phyloP scores from a whole-genome alignment of 2,113 vertebrate genomes.

The Passer domesticus region DNA sequence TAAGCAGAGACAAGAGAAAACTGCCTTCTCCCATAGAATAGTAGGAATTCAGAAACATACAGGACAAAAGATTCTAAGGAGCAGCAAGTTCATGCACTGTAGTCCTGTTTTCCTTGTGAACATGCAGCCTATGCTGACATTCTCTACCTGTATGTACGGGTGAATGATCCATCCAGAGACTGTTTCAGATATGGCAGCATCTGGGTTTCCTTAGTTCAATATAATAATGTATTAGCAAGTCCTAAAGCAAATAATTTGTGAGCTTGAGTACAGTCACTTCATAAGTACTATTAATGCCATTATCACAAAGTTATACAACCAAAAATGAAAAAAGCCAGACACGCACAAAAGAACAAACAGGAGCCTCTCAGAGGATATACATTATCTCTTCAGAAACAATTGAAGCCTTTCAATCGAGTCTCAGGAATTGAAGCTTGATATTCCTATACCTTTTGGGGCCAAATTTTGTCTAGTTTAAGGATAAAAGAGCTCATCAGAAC shows the following conservation, averaged over 20 bases:
- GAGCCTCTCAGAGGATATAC: background rate
- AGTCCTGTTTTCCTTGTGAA: background rate
- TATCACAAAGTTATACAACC: background rate
- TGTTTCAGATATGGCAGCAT: background rate
- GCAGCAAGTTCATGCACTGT: background rate
- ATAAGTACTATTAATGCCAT: background rate
- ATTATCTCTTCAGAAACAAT: background rate
- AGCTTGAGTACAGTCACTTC: background rate
- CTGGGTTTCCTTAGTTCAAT: background rate
- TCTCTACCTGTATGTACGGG: rapidly evolving
- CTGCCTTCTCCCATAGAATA: background rate
- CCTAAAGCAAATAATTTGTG: background rate
- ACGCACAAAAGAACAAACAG: background rate
- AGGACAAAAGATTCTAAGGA: background rate
- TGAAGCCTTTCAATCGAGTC: background rate
- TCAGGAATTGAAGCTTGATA: background rate
- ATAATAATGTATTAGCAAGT: background rate
- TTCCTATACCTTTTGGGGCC: background rate
- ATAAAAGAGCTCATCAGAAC: background rate
- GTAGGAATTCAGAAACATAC: background rate
- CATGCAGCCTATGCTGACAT: background rate
- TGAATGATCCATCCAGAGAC: background rate
- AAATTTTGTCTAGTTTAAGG: background rate
- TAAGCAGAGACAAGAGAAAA: background rate
- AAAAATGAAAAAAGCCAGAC: background rate